Conservation (phyloP, 2,888 invertebrate genomes). For the Thecophora atra region DNA sequence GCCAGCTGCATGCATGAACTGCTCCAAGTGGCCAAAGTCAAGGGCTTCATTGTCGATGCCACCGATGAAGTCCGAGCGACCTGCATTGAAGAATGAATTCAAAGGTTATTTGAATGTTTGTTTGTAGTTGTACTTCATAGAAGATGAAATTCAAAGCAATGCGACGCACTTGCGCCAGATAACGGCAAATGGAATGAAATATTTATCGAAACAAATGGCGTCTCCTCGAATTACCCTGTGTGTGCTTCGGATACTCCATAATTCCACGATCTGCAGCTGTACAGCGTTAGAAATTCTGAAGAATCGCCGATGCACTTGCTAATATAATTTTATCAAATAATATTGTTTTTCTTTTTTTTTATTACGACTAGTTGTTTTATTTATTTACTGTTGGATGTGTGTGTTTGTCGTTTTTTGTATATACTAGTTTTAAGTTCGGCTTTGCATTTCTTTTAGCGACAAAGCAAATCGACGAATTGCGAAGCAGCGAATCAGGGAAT, state of each 20-base stretch:
- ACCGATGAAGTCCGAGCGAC: conserved; percentile 82
- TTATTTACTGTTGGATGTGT: conserved; percentile 4
- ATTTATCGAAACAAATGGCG: conserved; percentile 28
- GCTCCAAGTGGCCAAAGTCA: conserved; percentile 84
- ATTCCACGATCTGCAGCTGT: conserved; percentile 22
- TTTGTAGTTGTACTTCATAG: no score
- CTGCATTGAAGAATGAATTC: conserved; percentile 65
- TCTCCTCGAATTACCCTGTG: conserved; percentile 54
- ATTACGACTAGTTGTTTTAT: background rate
- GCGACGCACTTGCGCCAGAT: background rate
- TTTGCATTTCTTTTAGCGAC: no score
- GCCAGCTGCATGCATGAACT: conserved; percentile 77
- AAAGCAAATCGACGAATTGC: background rate
- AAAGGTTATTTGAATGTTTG: no score
- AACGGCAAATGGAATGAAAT: background rate
- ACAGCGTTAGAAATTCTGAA: background rate
- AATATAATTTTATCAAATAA: background rate
- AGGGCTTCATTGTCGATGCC: conserved; percentile 88
- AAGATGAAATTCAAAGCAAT: no score
- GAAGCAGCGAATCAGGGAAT: conserved; percentile 17
- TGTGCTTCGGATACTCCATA: conserved; percentile 60
- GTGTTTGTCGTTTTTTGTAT: no score
- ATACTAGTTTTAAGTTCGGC: no score
- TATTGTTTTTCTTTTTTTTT: background rate
- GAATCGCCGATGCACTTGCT: background rate